Evolutionary conservation across 1,140 invertebrate species (phyloP).

Genomic region (Glossosoma conforme): DNA sequence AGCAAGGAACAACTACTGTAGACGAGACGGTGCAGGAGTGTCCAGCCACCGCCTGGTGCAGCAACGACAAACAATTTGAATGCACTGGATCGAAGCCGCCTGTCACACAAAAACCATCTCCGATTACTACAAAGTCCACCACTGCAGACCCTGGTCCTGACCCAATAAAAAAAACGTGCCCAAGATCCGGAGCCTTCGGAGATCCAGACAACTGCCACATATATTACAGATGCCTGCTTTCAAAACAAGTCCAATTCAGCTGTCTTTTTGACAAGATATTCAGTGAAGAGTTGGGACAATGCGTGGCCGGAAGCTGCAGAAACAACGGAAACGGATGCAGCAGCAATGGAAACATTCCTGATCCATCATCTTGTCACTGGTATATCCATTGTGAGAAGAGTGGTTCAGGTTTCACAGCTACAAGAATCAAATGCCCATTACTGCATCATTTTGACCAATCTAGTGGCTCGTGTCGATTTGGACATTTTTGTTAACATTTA

Average conservation of each 20-base stretch:
- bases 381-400: too few relatives aligned
- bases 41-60: slow-evolving; percentile 37
- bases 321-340: too few relatives aligned
- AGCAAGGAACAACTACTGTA: slow-evolving; percentile 38
- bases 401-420: too few relatives aligned
- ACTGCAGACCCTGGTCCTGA: not conserved
- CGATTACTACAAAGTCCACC: not conserved
- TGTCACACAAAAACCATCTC: not conserved
- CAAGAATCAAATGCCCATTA: too few relatives aligned
- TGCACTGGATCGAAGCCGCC: slow-evolving; percentile 31
- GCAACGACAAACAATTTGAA: slow-evolving; percentile 36
- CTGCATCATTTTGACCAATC: too few relatives aligned
- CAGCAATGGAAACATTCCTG: too few relatives aligned
- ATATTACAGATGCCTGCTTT: slow-evolving; percentile 3
- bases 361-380: too few relatives aligned
- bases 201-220: slow-evolving; percentile 6
- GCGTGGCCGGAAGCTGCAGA: too few relatives aligned
- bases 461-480: too few relatives aligned
- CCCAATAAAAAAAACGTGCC: too few relatives aligned
- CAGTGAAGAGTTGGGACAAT: too few relatives aligned
- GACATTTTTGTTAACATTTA: too few relatives aligned
- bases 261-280: not conserved
- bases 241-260: not conserved
- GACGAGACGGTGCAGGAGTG: slow-evolving; percentile 39
- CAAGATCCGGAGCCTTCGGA: slow-evolving; percentile 2